Evolutionary conservation across 2,888 invertebrate genomes (phyloP), one percentile per base, ranked within the genome.

Genomic region (Acanthoscelides obtectus): DNA sequence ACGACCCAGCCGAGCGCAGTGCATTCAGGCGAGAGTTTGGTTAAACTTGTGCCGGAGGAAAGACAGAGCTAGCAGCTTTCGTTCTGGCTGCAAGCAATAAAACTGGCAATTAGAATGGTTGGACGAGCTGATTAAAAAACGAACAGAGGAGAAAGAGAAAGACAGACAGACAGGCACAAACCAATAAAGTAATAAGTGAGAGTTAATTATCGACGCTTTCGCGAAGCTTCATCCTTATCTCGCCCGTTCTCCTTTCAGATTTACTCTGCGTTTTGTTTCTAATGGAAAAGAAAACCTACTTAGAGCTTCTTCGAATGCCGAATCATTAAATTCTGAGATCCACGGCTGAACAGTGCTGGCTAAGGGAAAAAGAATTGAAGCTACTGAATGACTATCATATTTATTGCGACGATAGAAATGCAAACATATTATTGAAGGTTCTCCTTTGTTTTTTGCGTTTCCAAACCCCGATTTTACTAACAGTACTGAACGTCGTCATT

Each of bases 111-210:
- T 84, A 84, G 83, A 82, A 83, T 81, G 83, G 83, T 81, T 83
- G 84, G 83, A 81, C 83, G 84, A 83, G 83, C 81, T 84, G 83
- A 82, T 82, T 25, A 25, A 25, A 25, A 25, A 25, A 45, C 45
- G 45, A 84, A 84, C 83, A 83, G 83, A 81, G 12, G 84, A 84
- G 84, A 84, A 84, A 84, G 84, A 84, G 83, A 84, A 83, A 83
- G 82, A 83, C 82, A 82, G 83, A 83, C 81, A 83, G 83, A 83
- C 83, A 82, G 82, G 82, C 84, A 83, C 84, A 84, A 84, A 84
- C 84, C 84, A 84, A 84, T 84, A 85, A 84, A 84, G 84, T 84
- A 84, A 84, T 84, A 84, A 83, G 83, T 83, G 83, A 83, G 82
- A 84, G 83, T 84, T 84, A 84, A 84, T 84, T 84, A 84, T 83